A percentile compares a stretch with the other conserved stretches of the same genome.
These are phyloP conservation scores for Takifugu ocellatus DNA, from an alignment of 2,797 vertebrate species.

Conservation along the genomic window DNA sequence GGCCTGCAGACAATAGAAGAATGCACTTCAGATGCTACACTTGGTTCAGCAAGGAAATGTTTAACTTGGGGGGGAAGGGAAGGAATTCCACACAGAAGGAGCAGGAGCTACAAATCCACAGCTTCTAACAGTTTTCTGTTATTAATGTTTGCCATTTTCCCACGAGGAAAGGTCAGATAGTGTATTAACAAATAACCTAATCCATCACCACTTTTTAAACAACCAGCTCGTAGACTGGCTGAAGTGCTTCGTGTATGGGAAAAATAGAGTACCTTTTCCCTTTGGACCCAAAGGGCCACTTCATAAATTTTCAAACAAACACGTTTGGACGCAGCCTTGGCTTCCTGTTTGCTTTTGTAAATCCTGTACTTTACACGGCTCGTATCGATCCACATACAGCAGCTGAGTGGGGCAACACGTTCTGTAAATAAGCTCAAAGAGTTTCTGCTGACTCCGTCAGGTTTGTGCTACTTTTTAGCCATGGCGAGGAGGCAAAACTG, in stretches of 20 bases:
- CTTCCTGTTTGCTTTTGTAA: conserved; percentile 41
- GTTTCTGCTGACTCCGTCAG: conserved; percentile 54
- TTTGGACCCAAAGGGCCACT: conserved; percentile 9
- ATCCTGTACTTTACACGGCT: conserved; percentile 48
- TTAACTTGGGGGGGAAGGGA: too few species aligned
- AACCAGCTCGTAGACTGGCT: conserved; percentile 29
- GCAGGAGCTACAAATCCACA: too few species aligned
- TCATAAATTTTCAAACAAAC: conserved; percentile 6
- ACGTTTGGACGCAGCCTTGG: neutral
- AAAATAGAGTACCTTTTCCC: conserved; percentile 7
- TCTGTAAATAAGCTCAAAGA: conserved; percentile 67
- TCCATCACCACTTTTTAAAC: conserved; percentile 13
- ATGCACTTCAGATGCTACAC: too few species aligned
- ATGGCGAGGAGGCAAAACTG: conserved; percentile 59
- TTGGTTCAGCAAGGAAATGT: too few species aligned
- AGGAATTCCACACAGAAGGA: too few species aligned
- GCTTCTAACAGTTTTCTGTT: too few species aligned
- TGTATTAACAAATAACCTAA: conserved; percentile 12
- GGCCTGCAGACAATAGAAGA: too few species aligned
- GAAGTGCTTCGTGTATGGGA: neutral
- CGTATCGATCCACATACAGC: conserved; percentile 62
- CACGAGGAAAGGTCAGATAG: too few species aligned
- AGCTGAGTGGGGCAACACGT: conserved; percentile 40
- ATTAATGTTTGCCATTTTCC: too few species aligned
- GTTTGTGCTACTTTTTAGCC: conserved; percentile 60